Conservation (phyloP, 2,797 vertebrate species). For the Sebastiscus tertius region DNA sequence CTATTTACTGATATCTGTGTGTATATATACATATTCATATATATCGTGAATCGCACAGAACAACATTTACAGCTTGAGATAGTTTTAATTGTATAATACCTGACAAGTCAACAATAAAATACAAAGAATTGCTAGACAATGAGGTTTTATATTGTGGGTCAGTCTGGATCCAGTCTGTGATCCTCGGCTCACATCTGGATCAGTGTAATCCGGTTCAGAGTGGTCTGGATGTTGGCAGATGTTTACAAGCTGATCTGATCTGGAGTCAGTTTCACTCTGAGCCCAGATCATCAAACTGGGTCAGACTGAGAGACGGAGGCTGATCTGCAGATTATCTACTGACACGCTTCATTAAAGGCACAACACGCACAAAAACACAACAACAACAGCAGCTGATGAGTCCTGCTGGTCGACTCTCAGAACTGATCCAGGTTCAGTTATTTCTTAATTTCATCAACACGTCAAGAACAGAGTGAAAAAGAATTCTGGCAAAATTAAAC, state of each 20-base stretch:
- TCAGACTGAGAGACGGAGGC: constrained; percentile 16
- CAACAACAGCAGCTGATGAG: not conserved
- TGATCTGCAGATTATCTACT: constrained; percentile 40
- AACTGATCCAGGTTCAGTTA: not conserved
- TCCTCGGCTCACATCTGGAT: constrained; percentile 8
- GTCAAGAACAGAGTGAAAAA: not conserved
- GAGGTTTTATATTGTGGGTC: not conserved
- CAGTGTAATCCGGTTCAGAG: constrained; percentile 15
- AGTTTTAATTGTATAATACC: not conserved
- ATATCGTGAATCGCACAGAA: not conserved
- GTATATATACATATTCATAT: not conserved
- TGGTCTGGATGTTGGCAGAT: constrained; percentile 18
- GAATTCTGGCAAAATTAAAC: not conserved
- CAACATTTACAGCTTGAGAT: not conserved
- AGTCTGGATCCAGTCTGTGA: not conserved
- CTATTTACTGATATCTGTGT: no score
- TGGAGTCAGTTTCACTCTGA: constrained; percentile 38
- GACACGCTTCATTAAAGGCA: constrained; percentile 9
- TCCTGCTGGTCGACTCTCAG: no score
- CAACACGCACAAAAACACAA: not conserved
- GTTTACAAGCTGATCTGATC: constrained; percentile 21
- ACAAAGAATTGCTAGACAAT: not conserved
- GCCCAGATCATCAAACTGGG: constrained; percentile 37
- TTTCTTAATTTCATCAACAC: not conserved
- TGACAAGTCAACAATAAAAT: not conserved